Percentiles rank a stretch among this genome's conserved stretches.
phyloP scores from a whole-genome alignment of 2,888 invertebrate species.

The Microctonus brassicae region DNA sequence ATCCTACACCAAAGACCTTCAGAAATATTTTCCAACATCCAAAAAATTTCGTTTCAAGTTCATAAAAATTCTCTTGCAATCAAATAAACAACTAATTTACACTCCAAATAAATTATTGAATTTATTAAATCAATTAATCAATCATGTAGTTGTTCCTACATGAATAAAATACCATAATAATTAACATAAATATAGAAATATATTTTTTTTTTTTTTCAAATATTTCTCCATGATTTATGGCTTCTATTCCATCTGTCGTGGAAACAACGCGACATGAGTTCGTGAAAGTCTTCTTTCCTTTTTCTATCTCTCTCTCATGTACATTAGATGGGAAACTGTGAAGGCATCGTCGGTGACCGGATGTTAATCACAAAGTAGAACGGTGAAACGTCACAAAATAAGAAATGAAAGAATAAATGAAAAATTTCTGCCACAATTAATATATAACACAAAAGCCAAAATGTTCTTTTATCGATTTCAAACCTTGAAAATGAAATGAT shows the following conservation, averaged over 20 bases:
- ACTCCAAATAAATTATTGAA: too few relatives aligned
- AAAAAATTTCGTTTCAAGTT: too few relatives aligned
- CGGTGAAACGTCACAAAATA: constrained; percentile 36
- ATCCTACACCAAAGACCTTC: too few relatives aligned
- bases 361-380: constrained; percentile 39
- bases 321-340: constrained; percentile 8
- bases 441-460: not conserved
- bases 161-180: too few relatives aligned
- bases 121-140: too few relatives aligned
- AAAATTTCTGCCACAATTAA: not conserved
- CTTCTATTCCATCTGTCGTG: not conserved
- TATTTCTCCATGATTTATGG: too few relatives aligned
- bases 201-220: too few relatives aligned
- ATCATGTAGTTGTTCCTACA: too few relatives aligned
- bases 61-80: too few relatives aligned
- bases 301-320: not conserved
- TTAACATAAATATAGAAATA: too few relatives aligned
- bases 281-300: constrained; percentile 12
- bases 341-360: constrained; percentile 35
- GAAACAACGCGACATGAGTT: not conserved
- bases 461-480: constrained; percentile 7
- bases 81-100: too few relatives aligned
- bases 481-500: not conserved
- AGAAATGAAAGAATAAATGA: not conserved
- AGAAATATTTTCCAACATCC: too few relatives aligned